Conservation (phyloP, 37 sponge, comb jelly and placozoan species). For the Petrosia ficiformis region DNA sequence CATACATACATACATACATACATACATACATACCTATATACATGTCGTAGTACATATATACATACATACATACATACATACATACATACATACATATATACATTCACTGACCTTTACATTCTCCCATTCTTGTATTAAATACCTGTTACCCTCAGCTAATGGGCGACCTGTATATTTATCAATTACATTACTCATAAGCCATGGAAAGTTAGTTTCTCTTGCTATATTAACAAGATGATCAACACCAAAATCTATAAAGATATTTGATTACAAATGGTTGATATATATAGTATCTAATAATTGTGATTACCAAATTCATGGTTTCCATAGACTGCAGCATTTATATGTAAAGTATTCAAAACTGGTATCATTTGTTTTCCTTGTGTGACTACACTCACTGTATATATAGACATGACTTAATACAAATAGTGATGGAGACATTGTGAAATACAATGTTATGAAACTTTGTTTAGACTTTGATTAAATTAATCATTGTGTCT, state of each 20-base stretch:
- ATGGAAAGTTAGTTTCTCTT: conserved; percentile 53
- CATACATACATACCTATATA: no score
- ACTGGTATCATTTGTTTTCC: conserved; percentile 84
- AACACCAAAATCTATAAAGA: conserved; percentile 72
- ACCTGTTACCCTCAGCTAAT: conserved; percentile 45
- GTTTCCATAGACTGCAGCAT: conserved; percentile 79
- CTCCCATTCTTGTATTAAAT: conserved; percentile 37
- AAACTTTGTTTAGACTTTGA: no score
- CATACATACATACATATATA: no score
- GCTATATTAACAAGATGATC: conserved; percentile 64
- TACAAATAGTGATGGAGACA: no score
- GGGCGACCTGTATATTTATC: conserved; percentile 29
- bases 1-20: no score
- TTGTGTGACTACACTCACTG: conserved; percentile 72
- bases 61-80: no score
- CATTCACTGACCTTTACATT: conserved; percentile 66
- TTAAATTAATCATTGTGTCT: no score
- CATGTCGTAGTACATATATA: no score
- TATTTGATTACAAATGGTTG: not conserved
- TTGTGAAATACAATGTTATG: no score
- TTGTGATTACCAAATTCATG: conserved; percentile 79
- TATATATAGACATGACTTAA: not conserved
- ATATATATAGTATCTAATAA: not conserved
- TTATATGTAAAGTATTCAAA: conserved; percentile 55
- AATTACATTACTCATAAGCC: conserved; percentile 81